Base-by-base conservation (phyloP, 2,888 invertebrate species). In the Diaprepes abbreviatus region DNA sequence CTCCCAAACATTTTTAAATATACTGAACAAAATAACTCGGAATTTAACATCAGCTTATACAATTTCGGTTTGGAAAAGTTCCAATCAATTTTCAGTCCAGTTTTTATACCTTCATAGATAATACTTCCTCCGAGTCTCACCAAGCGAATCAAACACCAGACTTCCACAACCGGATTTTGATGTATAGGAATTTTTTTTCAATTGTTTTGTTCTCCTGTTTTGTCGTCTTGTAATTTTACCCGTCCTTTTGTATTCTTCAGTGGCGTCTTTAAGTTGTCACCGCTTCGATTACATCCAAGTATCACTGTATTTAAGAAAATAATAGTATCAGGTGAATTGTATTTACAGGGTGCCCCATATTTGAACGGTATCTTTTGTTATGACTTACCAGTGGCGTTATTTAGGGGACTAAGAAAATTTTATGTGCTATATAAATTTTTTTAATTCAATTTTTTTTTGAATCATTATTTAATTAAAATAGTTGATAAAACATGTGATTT, bases 121-220 rank as follows among this genome's bases (percentile, higher is more conserved):
- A 21, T 14, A 58, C 58, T 58, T 58, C 58, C 58, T 43, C n/a
- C 12, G 6, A 33, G 12, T 35, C 28, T 33, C 45, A 45, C 28
- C 31, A 33, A 45, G 17, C 59, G 59, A 45, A 59, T 59, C 45
- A 43, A 59, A 19, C 45, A 48, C 4, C 33, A 48, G 33, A 33
- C 59, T 33, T 33, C 45, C 43, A 45, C 45, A 59, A 59, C 59
- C 59, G 45, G 59, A 43, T 59, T 45, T 59, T 35, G 31, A 59
- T 33, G 58, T 45, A 45, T 45, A 45, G n/a, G n/a, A n/a, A 21
- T 14, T 16, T 60, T 48, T 60, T 16, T 33, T 33, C 16, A 19
- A 48, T 33, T 45, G 59, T 35, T n/a, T n/a, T 43, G 24, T 31
- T 58, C 16, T 9, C 17, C 38, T 28, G 58, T 38, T 21, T 40